Conservation (phyloP, 2,797 vertebrate genomes). For the Poliocrania exsul region DNA sequence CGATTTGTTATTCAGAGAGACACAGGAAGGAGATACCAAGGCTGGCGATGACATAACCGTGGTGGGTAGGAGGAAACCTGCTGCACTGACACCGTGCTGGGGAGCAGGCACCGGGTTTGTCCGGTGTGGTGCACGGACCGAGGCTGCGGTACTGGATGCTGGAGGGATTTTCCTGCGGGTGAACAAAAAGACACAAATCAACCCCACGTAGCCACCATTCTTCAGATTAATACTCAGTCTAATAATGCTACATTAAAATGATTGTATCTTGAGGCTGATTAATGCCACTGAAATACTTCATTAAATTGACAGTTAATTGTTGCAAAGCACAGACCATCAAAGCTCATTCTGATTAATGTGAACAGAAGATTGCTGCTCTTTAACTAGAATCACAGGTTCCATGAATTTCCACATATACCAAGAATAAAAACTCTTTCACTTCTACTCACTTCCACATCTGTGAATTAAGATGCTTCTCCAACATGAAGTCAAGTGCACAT, state of each 20-base stretch:
- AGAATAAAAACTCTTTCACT: not conserved
- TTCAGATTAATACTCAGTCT: not conserved
- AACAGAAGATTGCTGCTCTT: not conserved
- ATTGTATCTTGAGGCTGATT: not conserved
- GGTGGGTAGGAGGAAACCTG: slow-evolving; percentile 86
- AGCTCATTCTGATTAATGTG: not conserved
- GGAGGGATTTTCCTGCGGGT: slow-evolving; percentile 92
- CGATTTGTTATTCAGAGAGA: slow-evolving; percentile 85
- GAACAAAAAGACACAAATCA: not conserved
- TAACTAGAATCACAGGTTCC: not conserved
- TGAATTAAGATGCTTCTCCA: slow-evolving; percentile 96
- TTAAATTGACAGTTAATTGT: not conserved
- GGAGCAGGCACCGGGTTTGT: slow-evolving; percentile 83
- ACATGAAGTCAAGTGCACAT: slow-evolving; percentile 92
- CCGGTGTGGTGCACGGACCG: slow-evolving; percentile 85
- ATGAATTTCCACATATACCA: not conserved
- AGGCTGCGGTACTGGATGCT: slow-evolving; percentile 85
- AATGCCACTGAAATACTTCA: not conserved
- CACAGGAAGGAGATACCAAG: slow-evolving; percentile 81
- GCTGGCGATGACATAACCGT: slow-evolving; percentile 80
- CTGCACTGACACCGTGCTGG: slow-evolving; percentile 81
- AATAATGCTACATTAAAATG: not conserved
- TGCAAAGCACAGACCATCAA: not conserved
- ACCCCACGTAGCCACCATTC: not conserved
- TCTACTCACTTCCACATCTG: slow-evolving; percentile 97